Evolutionary conservation across 2,113 vertebrate species (phyloP), one percentile per base, ranked within the genome.

Genomic region (Pionites leucogaster): DNA sequence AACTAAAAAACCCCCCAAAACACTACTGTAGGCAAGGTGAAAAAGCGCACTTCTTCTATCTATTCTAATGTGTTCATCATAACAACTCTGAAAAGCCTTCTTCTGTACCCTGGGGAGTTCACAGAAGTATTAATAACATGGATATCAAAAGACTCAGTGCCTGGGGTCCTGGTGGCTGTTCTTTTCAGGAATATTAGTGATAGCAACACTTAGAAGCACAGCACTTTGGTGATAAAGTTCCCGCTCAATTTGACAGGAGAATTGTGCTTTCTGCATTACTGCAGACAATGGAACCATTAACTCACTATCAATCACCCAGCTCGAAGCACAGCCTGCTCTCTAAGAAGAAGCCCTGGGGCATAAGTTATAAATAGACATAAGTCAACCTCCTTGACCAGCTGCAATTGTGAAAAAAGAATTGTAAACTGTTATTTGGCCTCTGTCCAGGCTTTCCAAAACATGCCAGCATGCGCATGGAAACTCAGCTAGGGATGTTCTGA

Each of bases 241-340:
- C 77, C 0, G 2, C 53, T 91, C 92, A 65, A n/a, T 65, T 79
- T 96, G 90, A 94, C 94, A 81, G 74, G 91, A 84, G 80, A 91
- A 95, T 82, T 95, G 91, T 82, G 53, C 88, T 84, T 89, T 92
- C 92, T 81, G 88, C 94, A 89, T 92, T 96, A 94, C 86, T 65
- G 69, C 83, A 85, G 96, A 95, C 96, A 97, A 93, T 92, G 92
- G 91, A 91, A 79, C 88, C 95, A 94, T 96, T 95, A 96, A 84
- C 83, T 91, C 10, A 2, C 91, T 49, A 95, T 96, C 86, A 92
- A 82, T 97, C 96, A 93, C 18, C 1, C 0, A 0, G 18, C 41
- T 57, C 6, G 3, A 47, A 69, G 39, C 70, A 49, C 69, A 86
- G 74, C 72, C 74, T 1, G 4, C 80, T 85, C 74, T 91, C 83